Evolutionary conservation across 2,797 vertebrate genomes (phyloP).

Genomic region (Pterois miles): DNA sequence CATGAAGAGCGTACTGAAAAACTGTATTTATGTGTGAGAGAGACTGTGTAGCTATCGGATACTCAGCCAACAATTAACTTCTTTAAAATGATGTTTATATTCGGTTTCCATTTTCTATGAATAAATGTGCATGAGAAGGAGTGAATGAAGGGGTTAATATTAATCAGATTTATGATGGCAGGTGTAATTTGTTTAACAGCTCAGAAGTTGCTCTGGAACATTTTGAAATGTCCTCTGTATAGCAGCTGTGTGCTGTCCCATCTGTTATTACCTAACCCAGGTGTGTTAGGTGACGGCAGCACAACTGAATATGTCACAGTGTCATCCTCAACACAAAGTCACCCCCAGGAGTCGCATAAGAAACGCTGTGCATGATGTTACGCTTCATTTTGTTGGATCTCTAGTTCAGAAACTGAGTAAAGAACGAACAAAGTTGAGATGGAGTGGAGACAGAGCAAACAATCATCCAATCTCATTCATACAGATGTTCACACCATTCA

Average conservation of each 20-base stretch:
- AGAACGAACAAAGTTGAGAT: not conserved
- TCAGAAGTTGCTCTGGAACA: not conserved
- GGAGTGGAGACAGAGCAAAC: not conserved
- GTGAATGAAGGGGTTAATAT: not conserved
- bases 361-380: not conserved
- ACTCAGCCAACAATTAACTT: not conserved
- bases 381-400: not conserved
- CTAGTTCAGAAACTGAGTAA: not conserved
- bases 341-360: not conserved
- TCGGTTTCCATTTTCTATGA: not conserved
- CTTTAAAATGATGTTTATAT: not conserved
- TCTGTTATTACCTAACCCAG: not conserved
- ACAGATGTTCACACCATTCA: not conserved
- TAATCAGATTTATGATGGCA: not conserved
- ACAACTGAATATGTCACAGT: conserved; percentile 5
- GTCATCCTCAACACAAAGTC: conserved; percentile 9
- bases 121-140: not conserved
- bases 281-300: not conserved
- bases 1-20: not conserved
- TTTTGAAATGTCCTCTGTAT: not conserved
- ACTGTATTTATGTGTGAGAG: not conserved
- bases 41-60: not conserved
- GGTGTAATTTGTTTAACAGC: not conserved
- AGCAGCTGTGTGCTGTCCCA: not conserved
- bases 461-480: not conserved